Conservation (phyloP, 1,140 invertebrate genomes). For the Thalassaphorura encarpata region DNA sequence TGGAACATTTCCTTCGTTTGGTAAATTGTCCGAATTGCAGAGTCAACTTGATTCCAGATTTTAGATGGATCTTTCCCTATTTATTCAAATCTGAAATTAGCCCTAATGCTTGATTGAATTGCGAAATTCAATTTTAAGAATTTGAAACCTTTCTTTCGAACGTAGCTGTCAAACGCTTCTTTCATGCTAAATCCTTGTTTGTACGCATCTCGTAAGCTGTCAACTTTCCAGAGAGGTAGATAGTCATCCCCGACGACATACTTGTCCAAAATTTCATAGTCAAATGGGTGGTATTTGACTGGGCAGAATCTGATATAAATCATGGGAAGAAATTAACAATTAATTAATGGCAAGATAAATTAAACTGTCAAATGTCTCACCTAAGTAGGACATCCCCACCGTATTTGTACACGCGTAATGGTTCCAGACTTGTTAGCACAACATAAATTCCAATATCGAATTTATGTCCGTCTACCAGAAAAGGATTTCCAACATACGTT, state of each 20-base stretch:
- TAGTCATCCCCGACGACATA: slow-evolving; percentile 95
- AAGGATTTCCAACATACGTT: slow-evolving; percentile 58
- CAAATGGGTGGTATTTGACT: slow-evolving; percentile 85
- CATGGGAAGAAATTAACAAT: neutral
- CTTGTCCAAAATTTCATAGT: slow-evolving; percentile 66
- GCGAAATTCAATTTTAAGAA: neutral
- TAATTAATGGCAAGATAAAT: neutral
- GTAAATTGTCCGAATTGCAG: slow-evolving; percentile 62
- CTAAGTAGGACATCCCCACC: slow-evolving; percentile 78
- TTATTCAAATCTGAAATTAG: slow-evolving; percentile 13
- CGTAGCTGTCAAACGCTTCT: slow-evolving; percentile 62
- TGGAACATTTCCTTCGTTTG: slow-evolving; percentile 58
- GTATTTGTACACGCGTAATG: slow-evolving; percentile 78
- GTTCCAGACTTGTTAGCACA: slow-evolving; percentile 80
- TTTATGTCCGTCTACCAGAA: slow-evolving; percentile 72
- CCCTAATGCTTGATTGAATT: too few species aligned
- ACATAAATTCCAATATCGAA: slow-evolving; percentile 97
- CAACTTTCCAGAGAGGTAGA: slow-evolving; percentile 85
- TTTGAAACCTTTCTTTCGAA: neutral
- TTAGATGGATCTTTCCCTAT: slow-evolving; percentile 54
- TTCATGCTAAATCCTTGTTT: slow-evolving; percentile 74
- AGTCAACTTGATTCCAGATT: slow-evolving; percentile 73
- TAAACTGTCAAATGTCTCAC: slow-evolving; percentile 38
- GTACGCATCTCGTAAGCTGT: slow-evolving; percentile 68
- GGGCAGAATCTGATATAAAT: slow-evolving; percentile 65